Evolutionary conservation across 2,888 invertebrate genomes (phyloP), one percentile per base, ranked within the genome.

Genomic region (Ochlodes sylvanus): DNA sequence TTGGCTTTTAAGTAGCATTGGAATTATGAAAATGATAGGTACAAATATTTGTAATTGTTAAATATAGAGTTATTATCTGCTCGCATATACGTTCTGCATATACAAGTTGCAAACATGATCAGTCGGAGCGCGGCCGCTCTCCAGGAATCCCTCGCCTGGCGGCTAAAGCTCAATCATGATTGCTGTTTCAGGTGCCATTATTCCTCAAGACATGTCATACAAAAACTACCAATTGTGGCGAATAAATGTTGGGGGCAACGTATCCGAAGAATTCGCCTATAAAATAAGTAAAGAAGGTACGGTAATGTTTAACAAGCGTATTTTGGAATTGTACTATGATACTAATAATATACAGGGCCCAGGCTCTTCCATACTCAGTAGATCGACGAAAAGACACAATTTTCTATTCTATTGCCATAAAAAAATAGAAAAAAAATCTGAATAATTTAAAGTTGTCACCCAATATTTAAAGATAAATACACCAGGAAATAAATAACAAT

Each of bases 141-240:
- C 5, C 27, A 27, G 27, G 5, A 2, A 27, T 27, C 2, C 27
- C 27, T 27, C 27, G 27, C 27, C 27, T 5, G 27, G 27, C 27
- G 27, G 27, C 27, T 27, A 27, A 5, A 27, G 5, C 27, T 27
- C 27, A 27, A 27, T 27, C 27, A 5, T 27, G 27, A 27, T 27
- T 27, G 5, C 27, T 12, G n/a, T 56, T 56, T 17, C 12, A 56
- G 56, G 1, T 17, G 34, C 10, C 1, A 15, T 38, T 56, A n/a
- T 12, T 42, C 14, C 14, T n/a, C 15, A 7, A 44, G n/a, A 27
- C 5, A 17, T n/a, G 7, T 44, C 42, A 21, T 58, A 58, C 9
- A n/a, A n/a, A 42, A 42, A 42, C n/a, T 38, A 62, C 52, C 52
- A 62, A 52, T 14, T 52, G 38, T 62, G 62, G 62, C 34, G 38